A percentile compares a stretch with the other conserved stretches of the same genome.
Evolutionary conservation across 2,888 invertebrate species (phyloP).

Genomic region (Enchytraeus crypticus): DNA sequence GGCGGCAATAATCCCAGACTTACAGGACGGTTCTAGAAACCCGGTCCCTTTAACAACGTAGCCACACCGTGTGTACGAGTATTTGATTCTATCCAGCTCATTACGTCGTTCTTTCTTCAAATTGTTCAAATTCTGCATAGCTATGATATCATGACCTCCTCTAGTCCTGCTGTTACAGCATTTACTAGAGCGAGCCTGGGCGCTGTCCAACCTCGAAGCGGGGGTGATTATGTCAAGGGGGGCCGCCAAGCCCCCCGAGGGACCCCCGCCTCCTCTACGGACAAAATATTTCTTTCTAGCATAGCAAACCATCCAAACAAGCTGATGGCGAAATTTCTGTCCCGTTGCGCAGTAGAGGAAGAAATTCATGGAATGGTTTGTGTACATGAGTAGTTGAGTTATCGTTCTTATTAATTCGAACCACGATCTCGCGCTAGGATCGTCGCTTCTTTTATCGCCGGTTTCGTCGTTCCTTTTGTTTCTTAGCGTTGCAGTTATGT

Average conservation of each 20-base stretch:
- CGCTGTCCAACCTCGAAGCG: not conserved
- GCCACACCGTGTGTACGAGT: too few species aligned
- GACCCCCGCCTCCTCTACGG: not conserved
- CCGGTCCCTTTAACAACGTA: too few species aligned
- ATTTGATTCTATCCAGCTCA: too few species aligned
- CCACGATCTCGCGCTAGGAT: constrained; percentile 16
- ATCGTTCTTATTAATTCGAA: constrained; percentile 34
- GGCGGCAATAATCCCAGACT: too few species aligned
- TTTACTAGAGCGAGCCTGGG: too few species aligned
- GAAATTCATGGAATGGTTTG: constrained; percentile 44
- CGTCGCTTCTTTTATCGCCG: not conserved
- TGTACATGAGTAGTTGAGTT: constrained; percentile 40
- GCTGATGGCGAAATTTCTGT: constrained; percentile 28
- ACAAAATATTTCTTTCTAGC: constrained; percentile 6
- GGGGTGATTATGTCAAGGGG: not conserved
- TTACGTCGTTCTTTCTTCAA: too few species aligned
- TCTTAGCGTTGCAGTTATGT: constrained; percentile 26
- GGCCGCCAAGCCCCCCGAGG: not conserved
- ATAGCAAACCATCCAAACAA: constrained; percentile 27
- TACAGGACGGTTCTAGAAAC: too few species aligned
- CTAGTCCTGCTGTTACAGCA: too few species aligned
- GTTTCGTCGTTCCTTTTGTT: not conserved
- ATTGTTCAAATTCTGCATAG: too few species aligned
- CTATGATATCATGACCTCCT: too few species aligned
- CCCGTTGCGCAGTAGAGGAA: constrained; percentile 29